Percentiles rank a stretch among this genome's conserved stretches.
Conservation (phyloP, 2,113 vertebrate genomes). For the Thinocorus orbignyianus region DNA sequence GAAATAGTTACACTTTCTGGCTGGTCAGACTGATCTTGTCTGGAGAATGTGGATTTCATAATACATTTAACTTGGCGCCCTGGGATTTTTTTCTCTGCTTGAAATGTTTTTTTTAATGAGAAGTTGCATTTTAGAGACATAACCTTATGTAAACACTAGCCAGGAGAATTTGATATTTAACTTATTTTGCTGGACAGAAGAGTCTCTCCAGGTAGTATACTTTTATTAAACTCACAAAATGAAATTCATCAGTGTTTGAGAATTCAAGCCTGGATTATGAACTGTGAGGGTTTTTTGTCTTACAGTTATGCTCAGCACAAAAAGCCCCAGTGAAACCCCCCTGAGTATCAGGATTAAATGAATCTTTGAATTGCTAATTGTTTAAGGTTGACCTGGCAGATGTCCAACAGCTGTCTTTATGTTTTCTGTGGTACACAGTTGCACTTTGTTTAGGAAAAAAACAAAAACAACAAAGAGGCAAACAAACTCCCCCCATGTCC, state of each 20-base stretch:
- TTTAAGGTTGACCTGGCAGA: constrained; percentile 24
- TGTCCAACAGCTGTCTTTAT: constrained; percentile 8
- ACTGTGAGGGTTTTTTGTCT: not conserved
- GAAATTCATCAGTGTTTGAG: not conserved
- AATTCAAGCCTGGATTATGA: not conserved
- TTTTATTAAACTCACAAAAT: not conserved
- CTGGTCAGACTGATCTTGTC: not conserved
- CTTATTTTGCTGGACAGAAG: not conserved
- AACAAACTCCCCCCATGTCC: not conserved
- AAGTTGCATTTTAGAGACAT: constrained; percentile 6
- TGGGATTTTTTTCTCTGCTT: not conserved
- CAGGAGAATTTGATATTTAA: constrained; percentile 20
- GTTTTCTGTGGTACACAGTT: not conserved
- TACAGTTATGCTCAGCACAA: not conserved
- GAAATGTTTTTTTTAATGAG: constrained; percentile 45
- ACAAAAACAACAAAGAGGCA: not conserved
- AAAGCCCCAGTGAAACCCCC: constrained; percentile 15
- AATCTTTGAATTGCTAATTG: constrained; percentile 47
- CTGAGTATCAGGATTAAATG: constrained; percentile 36
- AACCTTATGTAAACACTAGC: not conserved
- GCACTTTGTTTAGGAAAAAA: not conserved
- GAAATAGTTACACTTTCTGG: not conserved
- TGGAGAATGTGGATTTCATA: constrained; percentile 26
- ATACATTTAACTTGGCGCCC: constrained; percentile 21
- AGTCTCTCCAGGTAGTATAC: not conserved